Conservation (phyloP, 2,113 vertebrate genomes). For the Lanius collurio region DNA sequence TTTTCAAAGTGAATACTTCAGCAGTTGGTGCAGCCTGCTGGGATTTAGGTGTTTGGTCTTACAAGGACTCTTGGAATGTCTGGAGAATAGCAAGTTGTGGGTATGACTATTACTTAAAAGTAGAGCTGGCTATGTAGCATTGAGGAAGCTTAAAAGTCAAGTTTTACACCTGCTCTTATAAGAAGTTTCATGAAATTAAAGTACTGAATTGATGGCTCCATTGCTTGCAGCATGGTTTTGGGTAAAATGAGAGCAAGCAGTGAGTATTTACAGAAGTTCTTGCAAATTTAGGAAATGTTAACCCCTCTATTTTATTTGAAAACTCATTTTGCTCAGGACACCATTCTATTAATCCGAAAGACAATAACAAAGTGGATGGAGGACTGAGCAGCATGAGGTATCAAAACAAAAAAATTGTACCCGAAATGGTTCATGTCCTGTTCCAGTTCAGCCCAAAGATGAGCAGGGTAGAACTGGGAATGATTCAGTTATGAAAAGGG, state of each 20-base stretch:
- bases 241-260: not conserved
- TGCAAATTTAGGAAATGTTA: not conserved
- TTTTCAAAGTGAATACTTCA: not conserved
- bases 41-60: not conserved
- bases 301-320: not conserved
- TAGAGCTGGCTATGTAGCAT: not conserved
- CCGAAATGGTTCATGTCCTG: not conserved
- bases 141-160: not conserved
- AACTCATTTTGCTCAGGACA: not conserved
- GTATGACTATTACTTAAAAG: not conserved
- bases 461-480: not conserved
- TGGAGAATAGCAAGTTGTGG: not conserved
- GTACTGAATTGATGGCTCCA: not conserved
- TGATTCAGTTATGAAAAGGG: not conserved
- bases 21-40: not conserved
- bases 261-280: not conserved
- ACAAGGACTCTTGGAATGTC: not conserved
- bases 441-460: not conserved
- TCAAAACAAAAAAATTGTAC: not conserved
- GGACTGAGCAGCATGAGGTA: not conserved
- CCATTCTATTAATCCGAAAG: not conserved
- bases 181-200: not conserved
- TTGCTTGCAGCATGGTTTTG: not conserved
- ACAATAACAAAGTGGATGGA: not conserved
- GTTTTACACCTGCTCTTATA: not conserved